Evolutionary conservation across 1,140 invertebrate genomes (phyloP).

Genomic region (Heliconius melpomene): DNA sequence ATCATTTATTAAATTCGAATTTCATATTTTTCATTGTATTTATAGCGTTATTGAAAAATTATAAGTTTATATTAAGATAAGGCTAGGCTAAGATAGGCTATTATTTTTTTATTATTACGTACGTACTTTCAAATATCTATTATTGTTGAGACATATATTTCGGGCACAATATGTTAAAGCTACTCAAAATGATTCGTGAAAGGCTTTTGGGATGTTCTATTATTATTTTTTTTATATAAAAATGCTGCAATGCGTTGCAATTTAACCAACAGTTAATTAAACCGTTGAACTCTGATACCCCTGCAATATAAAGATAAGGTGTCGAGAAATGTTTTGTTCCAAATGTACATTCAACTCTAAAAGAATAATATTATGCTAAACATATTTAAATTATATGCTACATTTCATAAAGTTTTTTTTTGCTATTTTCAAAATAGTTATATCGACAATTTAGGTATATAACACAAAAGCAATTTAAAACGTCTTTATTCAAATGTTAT

Average conservation of each 20-base stretch:
- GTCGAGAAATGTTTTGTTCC: conserved; percentile 40
- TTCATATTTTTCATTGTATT: neutral
- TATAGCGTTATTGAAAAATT: neutral
- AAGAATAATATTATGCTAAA: conserved; percentile 1
- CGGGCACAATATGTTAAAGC: no score
- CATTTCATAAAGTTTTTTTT: neutral
- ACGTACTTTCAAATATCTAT: no score
- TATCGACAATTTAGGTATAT: no score
- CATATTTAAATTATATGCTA: neutral
- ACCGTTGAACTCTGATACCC: conserved; percentile 56
- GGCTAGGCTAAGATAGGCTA: no score
- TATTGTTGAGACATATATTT: no score
- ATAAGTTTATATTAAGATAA: neutral
- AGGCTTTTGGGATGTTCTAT: no score
- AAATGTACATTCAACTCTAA: conserved; percentile 35
- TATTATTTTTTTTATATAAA: neutral
- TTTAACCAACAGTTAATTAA: conserved; percentile 41
- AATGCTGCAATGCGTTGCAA: neutral
- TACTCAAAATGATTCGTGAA: no score
- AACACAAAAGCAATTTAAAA: no score
- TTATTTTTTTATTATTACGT: no score
- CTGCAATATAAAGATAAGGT: conserved; percentile 42
- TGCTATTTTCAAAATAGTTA: no score
- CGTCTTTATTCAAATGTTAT: no score
- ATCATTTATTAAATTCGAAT: neutral